Evolutionary conservation across 2,888 invertebrate genomes (phyloP).

Genomic region (Polyommatus iphigenia): DNA sequence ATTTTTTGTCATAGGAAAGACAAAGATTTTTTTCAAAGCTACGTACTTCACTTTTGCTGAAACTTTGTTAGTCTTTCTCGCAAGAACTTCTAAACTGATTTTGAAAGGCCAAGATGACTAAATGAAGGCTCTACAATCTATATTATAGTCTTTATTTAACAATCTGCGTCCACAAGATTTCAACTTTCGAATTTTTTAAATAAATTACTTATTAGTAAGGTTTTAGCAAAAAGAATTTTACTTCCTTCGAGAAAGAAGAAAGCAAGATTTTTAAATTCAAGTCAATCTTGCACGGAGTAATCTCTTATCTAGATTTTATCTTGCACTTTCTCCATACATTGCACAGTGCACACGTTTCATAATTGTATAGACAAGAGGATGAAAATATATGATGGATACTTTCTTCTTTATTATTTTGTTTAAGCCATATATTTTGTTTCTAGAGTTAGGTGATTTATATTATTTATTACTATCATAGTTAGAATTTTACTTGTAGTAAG

Average conservation of each 20-base stretch:
- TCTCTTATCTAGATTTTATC: constrained; percentile 18
- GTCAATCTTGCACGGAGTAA: constrained; percentile 2
- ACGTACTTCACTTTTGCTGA: neutral
- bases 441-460: too few relatives aligned
- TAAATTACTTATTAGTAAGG: too few relatives aligned
- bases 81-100: neutral
- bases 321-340: neutral
- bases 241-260: neutral
- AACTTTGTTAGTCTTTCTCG: neutral
- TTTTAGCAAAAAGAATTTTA: neutral
- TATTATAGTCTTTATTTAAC: too few relatives aligned
- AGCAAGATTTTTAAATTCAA: neutral
- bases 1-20: neutral
- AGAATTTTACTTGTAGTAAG: too few relatives aligned
- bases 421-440: neutral
- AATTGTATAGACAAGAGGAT: constrained; percentile 16
- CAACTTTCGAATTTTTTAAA: too few relatives aligned
- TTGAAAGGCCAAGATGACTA: neutral
- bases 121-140: too few relatives aligned
- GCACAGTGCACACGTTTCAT: neutral
- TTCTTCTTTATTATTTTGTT: neutral
- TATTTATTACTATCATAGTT: too few relatives aligned
- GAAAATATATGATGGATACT: constrained; percentile 4
- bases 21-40: neutral
- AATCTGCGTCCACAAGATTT: too few relatives aligned